phyloP scores from a whole-genome alignment of 2,888 invertebrate species.

The Achlya flavicornis region DNA sequence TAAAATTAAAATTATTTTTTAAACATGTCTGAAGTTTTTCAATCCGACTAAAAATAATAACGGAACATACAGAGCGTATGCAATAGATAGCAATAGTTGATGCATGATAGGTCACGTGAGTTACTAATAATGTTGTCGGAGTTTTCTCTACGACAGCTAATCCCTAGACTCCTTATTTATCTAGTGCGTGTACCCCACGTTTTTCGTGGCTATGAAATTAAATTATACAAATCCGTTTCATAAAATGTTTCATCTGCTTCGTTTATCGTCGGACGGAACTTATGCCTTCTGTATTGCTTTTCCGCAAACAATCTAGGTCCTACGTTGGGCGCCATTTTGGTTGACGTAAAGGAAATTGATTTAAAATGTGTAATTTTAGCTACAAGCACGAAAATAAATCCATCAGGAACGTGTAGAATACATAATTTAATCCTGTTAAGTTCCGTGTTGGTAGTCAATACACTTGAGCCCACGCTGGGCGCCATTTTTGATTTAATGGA shows the following conservation, averaged over 20 bases:
- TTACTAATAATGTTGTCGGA: no score
- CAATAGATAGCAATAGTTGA: no score
- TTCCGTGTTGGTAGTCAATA: not conserved
- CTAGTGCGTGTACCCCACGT: no score
- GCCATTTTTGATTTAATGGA: not conserved
- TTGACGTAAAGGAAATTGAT: constrained; percentile 6
- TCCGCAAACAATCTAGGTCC: constrained; percentile 17
- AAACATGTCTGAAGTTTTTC: no score
- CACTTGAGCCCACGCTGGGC: not conserved
- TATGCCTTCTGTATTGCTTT: not conserved
- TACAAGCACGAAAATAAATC: not conserved
- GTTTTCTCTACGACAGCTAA: no score
- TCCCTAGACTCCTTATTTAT: no score
- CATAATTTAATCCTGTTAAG: constrained; percentile 1
- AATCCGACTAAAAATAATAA: no score
- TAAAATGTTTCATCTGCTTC: not conserved
- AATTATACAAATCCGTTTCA: not conserved
- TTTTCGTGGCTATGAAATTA: no score
- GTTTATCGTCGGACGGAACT: not conserved
- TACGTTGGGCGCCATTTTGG: constrained; percentile 34
- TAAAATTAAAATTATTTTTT: no score
- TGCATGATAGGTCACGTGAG: no score
- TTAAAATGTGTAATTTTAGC: not conserved
- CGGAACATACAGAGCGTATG: no score
- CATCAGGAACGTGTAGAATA: not conserved